Evolutionary conservation across 2,888 invertebrate genomes (phyloP).

Genomic region (Rutpela maculata): DNA sequence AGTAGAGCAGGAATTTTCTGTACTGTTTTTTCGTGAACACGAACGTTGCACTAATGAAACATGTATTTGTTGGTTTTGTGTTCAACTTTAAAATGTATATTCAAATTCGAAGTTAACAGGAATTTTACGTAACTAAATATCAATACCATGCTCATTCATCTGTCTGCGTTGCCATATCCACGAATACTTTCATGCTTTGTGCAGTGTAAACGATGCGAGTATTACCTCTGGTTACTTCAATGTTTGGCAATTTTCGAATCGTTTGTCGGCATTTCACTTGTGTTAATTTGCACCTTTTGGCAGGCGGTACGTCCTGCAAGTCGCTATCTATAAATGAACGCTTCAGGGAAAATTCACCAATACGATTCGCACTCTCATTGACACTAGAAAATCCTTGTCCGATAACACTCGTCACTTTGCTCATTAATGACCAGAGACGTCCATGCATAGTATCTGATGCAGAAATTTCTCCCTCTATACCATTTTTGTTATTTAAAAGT

Average conservation of each 20-base stretch:
- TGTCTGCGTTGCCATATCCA: slow-evolving; percentile 67
- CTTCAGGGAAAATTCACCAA: slow-evolving; percentile 40
- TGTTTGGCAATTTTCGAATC: slow-evolving; percentile 59
- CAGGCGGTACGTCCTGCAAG: slow-evolving; percentile 50
- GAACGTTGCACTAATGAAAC: no score
- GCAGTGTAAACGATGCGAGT: slow-evolving; percentile 40
- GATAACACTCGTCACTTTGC: slow-evolving; percentile 37
- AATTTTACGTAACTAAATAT: no score
- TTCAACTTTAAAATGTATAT: no score
- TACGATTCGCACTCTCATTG: slow-evolving; percentile 19
- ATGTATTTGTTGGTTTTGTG: no score
- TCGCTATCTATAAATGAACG: slow-evolving; percentile 49
- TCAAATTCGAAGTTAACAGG: no score
- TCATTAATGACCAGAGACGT: slow-evolving; percentile 47
- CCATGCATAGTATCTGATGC: slow-evolving; percentile 10
- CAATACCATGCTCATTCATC: slow-evolving; percentile 45
- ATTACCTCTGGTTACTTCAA: slow-evolving; percentile 43
- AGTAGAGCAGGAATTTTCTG: no score
- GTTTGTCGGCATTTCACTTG: slow-evolving; percentile 67
- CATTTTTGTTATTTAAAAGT: not conserved
- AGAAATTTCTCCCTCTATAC: slow-evolving; percentile 4
- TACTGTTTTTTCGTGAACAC: no score
- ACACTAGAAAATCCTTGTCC: slow-evolving; percentile 40
- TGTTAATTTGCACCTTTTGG: slow-evolving; percentile 65
- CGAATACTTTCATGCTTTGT: slow-evolving; percentile 47